Percentiles rank a stretch among this genome's conserved stretches.
These are phyloP conservation scores for Ptilodon capucinus DNA, from an alignment of 2,888 invertebrate genomes.

Conservation along the genomic window DNA sequence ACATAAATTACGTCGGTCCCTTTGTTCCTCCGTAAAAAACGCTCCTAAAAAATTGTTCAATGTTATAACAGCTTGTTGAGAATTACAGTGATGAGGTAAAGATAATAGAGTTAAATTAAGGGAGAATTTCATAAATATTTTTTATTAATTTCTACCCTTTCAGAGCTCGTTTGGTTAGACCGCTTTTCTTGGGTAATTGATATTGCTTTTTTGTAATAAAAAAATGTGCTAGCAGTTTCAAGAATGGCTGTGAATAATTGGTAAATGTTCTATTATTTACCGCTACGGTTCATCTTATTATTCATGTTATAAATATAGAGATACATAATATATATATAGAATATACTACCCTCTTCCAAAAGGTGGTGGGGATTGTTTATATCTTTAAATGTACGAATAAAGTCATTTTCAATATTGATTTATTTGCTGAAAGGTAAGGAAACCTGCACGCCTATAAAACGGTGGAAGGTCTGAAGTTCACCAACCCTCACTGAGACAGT, in stretches of 20 bases:
- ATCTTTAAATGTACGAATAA: no score
- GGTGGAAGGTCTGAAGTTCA: no score
- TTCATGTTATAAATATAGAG: no score
- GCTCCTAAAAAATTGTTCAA: conserved; percentile 50
- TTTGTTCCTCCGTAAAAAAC: conserved; percentile 51
- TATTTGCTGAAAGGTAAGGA: no score
- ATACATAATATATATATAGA: no score
- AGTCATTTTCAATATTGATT: no score
- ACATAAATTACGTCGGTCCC: conserved; percentile 69
- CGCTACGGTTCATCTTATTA: not conserved
- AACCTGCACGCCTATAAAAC: no score
- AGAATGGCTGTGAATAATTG: no score
- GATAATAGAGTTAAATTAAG: conserved; percentile 34
- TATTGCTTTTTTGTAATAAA: not conserved
- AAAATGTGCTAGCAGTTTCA: not conserved
- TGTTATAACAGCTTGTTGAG: conserved; percentile 46
- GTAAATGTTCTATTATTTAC: not conserved
- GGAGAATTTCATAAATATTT: conserved; percentile 14
- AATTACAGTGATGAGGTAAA: conserved; percentile 41
- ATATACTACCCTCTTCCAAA: no score
- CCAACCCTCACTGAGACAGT: no score
- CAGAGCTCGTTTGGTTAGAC: conserved; percentile 3
- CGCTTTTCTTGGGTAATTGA: conserved; percentile 1
- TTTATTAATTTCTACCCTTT: conserved; percentile 15
- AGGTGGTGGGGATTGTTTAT: no score